phyloP scores from a whole-genome alignment of 1,140 invertebrate species.

The Hetaerina americana region DNA sequence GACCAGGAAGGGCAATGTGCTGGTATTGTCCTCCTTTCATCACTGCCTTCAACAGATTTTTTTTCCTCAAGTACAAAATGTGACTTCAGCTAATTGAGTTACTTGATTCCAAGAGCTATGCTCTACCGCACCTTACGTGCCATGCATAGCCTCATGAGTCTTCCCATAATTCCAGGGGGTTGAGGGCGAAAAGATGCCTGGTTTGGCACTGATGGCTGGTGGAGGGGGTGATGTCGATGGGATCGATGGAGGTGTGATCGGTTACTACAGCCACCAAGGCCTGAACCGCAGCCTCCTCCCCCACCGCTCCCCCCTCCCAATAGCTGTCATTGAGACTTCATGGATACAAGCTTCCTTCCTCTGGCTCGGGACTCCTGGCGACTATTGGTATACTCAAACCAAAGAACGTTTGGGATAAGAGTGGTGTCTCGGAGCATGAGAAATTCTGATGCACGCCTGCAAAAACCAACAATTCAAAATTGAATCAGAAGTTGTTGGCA shows the following conservation, averaged over 20 bases:
- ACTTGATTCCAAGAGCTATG: background rate
- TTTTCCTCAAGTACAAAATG: background rate
- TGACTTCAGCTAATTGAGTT: background rate
- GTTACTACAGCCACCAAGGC: background rate
- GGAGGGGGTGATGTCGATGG: background rate
- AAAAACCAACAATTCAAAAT: too few species aligned
- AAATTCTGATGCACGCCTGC: conserved; percentile 74
- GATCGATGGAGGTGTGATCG: background rate
- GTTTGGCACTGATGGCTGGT: background rate
- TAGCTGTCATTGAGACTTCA: conserved; percentile 71
- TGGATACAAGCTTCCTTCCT: conserved; percentile 67
- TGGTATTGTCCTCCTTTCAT: background rate
- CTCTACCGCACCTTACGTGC: background rate
- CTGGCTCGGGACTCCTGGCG: conserved; percentile 65
- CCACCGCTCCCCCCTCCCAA: background rate
- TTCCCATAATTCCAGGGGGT: background rate
- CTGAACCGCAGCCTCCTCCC: background rate
- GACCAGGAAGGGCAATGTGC: background rate
- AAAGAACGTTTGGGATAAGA: conserved; percentile 82
- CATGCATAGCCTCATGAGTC: background rate
- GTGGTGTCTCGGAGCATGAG: conserved; percentile 79
- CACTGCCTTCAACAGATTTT: background rate
- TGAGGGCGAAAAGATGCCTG: background rate
- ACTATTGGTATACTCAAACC: conserved; percentile 89
- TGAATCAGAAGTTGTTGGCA: background rate